Evolutionary conservation across 2,797 vertebrate species (phyloP).

Genomic region (Cryptoprocta ferox): DNA sequence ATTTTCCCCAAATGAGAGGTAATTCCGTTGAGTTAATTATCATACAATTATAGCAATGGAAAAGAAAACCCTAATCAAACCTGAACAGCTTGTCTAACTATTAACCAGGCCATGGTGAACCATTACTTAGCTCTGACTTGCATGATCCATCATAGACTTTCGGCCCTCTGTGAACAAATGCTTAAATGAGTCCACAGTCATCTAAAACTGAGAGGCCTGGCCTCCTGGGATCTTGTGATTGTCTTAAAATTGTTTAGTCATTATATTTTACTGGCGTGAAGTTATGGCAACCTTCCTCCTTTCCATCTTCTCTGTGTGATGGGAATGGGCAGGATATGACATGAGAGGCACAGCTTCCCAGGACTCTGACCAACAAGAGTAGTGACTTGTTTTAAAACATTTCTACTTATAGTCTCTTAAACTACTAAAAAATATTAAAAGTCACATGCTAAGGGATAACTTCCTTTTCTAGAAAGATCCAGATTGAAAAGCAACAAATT

Average conservation of each 20-base stretch:
- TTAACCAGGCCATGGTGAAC: conserved; percentile 86
- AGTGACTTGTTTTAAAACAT: conserved; percentile 14
- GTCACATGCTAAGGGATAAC: not conserved
- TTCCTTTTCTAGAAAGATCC: conserved; percentile 34
- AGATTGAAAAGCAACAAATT: conserved; percentile 48
- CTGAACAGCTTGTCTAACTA: conserved; percentile 84
- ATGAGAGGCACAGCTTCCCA: not conserved
- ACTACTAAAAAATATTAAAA: conserved; percentile 41
- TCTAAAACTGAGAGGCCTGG: conserved; percentile 82
- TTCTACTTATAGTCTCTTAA: conserved; percentile 11
- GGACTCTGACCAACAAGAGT: not conserved
- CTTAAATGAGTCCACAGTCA: conserved; percentile 83
- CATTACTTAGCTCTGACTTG: conserved; percentile 86
- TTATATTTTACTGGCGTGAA: conserved; percentile 83
- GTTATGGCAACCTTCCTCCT: conserved; percentile 64
- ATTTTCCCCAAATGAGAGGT: conserved; percentile 64
- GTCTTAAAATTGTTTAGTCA: conserved; percentile 78
- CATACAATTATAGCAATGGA: conserved; percentile 81
- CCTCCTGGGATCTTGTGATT: conserved; percentile 77
- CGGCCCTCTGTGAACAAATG: conserved; percentile 83
- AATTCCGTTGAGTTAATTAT: conserved; percentile 84
- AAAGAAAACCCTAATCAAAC: conserved; percentile 85
- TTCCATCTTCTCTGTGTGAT: conserved; percentile 43
- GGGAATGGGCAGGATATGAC: not conserved
- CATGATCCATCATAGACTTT: conserved; percentile 83